Conservation (phyloP, 2,888 invertebrate species). For the Linnaemya tessellans region DNA sequence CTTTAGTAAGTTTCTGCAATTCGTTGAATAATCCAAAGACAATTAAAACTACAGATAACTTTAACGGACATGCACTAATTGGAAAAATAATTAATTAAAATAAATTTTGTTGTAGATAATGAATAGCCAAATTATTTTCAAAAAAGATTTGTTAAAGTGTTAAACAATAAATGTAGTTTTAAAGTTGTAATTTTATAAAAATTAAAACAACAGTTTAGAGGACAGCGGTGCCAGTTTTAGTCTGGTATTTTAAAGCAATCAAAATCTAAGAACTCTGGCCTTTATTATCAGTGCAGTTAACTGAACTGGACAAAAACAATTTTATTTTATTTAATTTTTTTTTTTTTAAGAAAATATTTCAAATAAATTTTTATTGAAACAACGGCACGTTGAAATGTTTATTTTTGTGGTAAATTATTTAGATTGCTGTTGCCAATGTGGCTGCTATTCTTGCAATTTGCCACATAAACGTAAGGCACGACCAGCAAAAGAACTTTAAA, state of each 20-base stretch:
- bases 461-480: not conserved
- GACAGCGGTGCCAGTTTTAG: too few relatives aligned
- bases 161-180: not conserved
- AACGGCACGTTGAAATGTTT: conserved; percentile 72
- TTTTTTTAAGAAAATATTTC: not conserved
- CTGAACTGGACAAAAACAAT: too few relatives aligned
- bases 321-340: not conserved
- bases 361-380: conserved; percentile 4
- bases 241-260: not conserved
- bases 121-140: not conserved
- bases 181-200: too few relatives aligned
- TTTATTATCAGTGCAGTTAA: too few relatives aligned
- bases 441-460: conserved; percentile 32
- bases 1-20: not conserved
- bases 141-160: not conserved
- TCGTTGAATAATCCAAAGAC: conserved; percentile 11
- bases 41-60: conserved; percentile 33
- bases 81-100: conserved; percentile 15
- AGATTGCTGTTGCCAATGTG: conserved; percentile 71
- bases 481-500: not conserved
- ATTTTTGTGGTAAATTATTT: conserved; percentile 77
- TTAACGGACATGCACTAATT: conserved; percentile 35
- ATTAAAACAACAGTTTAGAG: too few relatives aligned
- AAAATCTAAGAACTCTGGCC: too few relatives aligned
- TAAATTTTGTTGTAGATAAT: conserved; percentile 7